These are phyloP conservation scores for Masnerella sp. DNA, from an alignment of 2,888 invertebrate genomes.

Conservation along the genomic window DNA sequence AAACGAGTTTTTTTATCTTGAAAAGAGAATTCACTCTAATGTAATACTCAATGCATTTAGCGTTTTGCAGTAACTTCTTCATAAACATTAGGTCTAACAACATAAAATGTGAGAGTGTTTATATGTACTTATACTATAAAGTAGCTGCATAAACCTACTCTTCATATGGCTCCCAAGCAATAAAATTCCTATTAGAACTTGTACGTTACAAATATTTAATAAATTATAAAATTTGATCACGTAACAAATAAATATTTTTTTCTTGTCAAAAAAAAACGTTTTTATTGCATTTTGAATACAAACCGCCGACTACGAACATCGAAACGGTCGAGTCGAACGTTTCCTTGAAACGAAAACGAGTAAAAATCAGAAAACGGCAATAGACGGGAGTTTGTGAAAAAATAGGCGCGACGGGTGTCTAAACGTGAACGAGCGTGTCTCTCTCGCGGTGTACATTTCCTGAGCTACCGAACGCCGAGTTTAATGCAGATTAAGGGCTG, in stretches of 20 bases:
- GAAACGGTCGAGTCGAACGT: no score
- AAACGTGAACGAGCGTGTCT: slow-evolving; percentile 47
- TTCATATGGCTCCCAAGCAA: slow-evolving; percentile 3
- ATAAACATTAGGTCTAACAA: not conserved
- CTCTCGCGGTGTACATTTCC: slow-evolving; percentile 61
- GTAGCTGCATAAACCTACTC: slow-evolving; percentile 20
- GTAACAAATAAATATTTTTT: no score
- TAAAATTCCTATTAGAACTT: not conserved
- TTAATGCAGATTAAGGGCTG: slow-evolving; percentile 76
- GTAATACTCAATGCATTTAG: no score
- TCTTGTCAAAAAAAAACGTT: no score
- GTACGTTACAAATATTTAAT: not conserved
- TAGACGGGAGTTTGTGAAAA: slow-evolving; percentile 21
- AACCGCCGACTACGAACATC: no score
- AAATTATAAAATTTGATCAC: no score
- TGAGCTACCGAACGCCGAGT: slow-evolving; percentile 71
- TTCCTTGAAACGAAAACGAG: no score
- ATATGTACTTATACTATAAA: not conserved
- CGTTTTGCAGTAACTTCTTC: slow-evolving; percentile 3
- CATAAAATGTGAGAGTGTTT: slow-evolving; percentile 19
- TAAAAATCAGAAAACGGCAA: no score
- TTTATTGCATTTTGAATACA: no score
- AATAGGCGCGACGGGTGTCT: slow-evolving; percentile 53
- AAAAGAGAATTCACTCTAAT: no score
- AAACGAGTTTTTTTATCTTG: no score